These are phyloP conservation scores for Notothenia coriiceps DNA, from an alignment of 2,113 vertebrate genomes.

Conservation along the genomic window DNA sequence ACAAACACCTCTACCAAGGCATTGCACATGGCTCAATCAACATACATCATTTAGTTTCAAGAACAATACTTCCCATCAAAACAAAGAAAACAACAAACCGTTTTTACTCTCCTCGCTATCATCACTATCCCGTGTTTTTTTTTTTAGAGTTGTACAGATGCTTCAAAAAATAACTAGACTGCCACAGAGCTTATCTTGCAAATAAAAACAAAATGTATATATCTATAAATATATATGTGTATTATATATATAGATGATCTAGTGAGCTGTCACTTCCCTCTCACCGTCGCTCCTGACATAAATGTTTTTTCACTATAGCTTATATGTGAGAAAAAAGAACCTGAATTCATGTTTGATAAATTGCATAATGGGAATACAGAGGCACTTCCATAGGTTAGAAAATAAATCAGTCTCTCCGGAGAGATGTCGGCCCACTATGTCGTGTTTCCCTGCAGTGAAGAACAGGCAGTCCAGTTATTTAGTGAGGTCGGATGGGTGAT, in stretches of 20 bases:
- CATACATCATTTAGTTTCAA: slow-evolving; percentile 87
- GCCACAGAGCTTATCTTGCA: slow-evolving; percentile 88
- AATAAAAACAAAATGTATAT: slow-evolving; percentile 82
- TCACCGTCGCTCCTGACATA: slow-evolving; percentile 74
- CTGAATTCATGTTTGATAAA: slow-evolving; percentile 89
- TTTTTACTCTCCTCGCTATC: slow-evolving; percentile 69
- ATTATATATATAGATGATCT: slow-evolving; percentile 88
- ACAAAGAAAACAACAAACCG: slow-evolving; percentile 82
- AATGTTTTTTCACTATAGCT: slow-evolving; percentile 83
- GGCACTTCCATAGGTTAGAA: slow-evolving; percentile 89
- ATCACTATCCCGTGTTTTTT: slow-evolving; percentile 15
- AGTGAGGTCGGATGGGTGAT: slow-evolving; percentile 75
- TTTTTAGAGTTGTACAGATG: slow-evolving; percentile 67
- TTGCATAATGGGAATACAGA: slow-evolving; percentile 90
- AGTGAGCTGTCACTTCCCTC: slow-evolving; percentile 79
- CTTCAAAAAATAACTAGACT: slow-evolving; percentile 91
- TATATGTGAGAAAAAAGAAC: slow-evolving; percentile 87
- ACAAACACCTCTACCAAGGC: slow-evolving; percentile 90
- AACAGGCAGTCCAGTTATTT: slow-evolving; percentile 90
- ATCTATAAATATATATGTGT: slow-evolving; percentile 89
- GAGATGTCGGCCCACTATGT: slow-evolving; percentile 74
- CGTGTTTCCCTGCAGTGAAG: slow-evolving; percentile 83
- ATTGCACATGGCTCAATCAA: slow-evolving; percentile 93
- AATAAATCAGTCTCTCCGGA: slow-evolving; percentile 81
- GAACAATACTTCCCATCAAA: slow-evolving; percentile 87